These are phyloP conservation scores for Drosophila carrolli DNA, from an alignment of 1,140 invertebrate species.

Conservation along the genomic window DNA sequence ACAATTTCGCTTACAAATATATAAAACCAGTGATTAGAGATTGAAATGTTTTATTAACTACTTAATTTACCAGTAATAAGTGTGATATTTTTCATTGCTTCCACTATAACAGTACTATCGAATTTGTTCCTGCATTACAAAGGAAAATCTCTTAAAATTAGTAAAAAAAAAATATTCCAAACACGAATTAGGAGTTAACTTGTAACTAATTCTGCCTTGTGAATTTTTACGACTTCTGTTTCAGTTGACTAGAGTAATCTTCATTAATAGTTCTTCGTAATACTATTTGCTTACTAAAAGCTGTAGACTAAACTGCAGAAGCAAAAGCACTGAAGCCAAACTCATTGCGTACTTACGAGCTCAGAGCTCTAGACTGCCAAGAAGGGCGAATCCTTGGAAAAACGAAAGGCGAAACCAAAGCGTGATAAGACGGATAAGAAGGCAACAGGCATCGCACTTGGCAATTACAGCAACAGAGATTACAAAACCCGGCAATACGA, in stretches of 20 bases:
- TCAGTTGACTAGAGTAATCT: not conserved
- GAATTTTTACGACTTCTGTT: not conserved
- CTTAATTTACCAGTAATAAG: not conserved
- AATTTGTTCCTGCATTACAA: not conserved
- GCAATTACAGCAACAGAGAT: slow-evolving; percentile 52
- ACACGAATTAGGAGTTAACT: not conserved
- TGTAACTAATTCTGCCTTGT: not conserved
- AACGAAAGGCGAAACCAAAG: slow-evolving; percentile 51
- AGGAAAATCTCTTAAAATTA: not conserved
- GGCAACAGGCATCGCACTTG: slow-evolving; percentile 57
- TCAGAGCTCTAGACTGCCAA: slow-evolving; percentile 3
- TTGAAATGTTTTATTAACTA: no score
- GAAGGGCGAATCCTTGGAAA: slow-evolving; percentile 22
- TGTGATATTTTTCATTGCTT: no score
- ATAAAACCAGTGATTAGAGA: no score
- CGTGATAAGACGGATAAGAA: slow-evolving; percentile 31
- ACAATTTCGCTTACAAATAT: no score
- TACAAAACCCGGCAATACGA: slow-evolving; percentile 32
- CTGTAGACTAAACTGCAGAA: not conserved
- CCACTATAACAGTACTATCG: no score
- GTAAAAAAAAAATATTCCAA: not conserved
- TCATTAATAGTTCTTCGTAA: not conserved
- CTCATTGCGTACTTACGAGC: slow-evolving; percentile 35
- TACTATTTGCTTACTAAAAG: not conserved
- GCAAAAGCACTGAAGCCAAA: slow-evolving; percentile 14